phyloP scores from a whole-genome alignment of 2,888 invertebrate genomes.

The Drosophila sordidula region DNA sequence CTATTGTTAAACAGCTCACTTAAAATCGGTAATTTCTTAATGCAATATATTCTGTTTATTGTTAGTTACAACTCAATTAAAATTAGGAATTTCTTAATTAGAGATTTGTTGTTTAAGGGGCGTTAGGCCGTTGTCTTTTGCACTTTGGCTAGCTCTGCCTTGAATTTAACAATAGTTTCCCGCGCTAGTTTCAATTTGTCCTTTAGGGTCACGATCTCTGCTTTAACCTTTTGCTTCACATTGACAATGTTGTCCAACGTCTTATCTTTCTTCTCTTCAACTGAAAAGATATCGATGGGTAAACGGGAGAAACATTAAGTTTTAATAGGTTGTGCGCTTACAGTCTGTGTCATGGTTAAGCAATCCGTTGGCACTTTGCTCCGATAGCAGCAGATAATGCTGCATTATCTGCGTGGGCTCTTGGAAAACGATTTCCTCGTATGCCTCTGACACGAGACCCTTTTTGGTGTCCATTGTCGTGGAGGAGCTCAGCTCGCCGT shows the following conservation, averaged over 20 bases:
- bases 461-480: constrained; percentile 87
- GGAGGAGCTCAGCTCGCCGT: constrained; percentile 79
- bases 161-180: constrained; percentile 93
- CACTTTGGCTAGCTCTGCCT: constrained; percentile 88
- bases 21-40: background rate
- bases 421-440: constrained; percentile 98
- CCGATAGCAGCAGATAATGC: constrained; percentile 90
- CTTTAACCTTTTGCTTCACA: constrained; percentile 92
- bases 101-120: background rate
- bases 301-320: background rate
- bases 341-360: constrained; percentile 60
- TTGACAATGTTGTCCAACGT: constrained; percentile 91
- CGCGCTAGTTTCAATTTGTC: constrained; percentile 93
- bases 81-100: background rate
- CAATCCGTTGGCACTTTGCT: constrained; percentile 82
- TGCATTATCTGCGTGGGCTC: constrained; percentile 96
- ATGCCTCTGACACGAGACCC: constrained; percentile 95
- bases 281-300: constrained; percentile 86
- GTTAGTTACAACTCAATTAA: background rate
- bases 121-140: constrained; percentile 74
- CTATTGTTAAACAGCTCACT: background rate
- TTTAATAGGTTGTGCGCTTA: constrained; percentile 27
- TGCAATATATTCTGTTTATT: background rate
- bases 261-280: constrained; percentile 94
- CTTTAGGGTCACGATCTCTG: constrained; percentile 93